These are phyloP conservation scores for Delichon dasypus DNA, from an alignment of 2,797 vertebrate species.

Conservation along the genomic window DNA sequence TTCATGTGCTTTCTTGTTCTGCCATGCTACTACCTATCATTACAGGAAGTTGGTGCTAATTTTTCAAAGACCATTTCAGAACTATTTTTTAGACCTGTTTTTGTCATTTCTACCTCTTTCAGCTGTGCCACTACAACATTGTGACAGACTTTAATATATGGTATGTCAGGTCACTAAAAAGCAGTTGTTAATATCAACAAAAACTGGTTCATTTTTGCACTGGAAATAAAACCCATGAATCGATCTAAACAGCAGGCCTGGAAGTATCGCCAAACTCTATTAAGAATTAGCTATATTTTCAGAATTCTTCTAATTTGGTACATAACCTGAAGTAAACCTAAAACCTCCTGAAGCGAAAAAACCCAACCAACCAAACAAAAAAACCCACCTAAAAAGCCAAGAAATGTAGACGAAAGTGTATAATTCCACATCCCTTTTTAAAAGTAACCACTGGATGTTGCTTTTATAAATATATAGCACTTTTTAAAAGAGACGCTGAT, in stretches of 20 bases:
- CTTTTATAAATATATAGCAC: not conserved
- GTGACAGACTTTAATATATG: not conserved
- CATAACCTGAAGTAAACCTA: not conserved
- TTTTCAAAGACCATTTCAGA: constrained; percentile 28
- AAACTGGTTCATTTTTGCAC: not conserved
- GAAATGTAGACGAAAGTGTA: not conserved
- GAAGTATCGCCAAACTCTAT: not conserved
- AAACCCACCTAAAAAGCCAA: not conserved
- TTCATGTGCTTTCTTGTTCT: not conserved
- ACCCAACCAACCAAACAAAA: not conserved
- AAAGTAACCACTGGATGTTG: not conserved
- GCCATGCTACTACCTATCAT: not conserved
- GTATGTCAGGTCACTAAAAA: not conserved
- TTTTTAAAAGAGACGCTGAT: not conserved
- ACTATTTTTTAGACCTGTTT: constrained; percentile 33
- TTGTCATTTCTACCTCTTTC: constrained; percentile 36
- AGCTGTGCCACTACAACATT: not conserved
- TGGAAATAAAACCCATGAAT: not conserved
- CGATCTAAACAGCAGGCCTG: not conserved
- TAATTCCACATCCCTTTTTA: not conserved
- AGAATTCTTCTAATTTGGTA: not conserved
- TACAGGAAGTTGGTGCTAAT: not conserved
- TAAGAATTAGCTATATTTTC: not conserved
- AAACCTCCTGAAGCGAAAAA: not conserved
- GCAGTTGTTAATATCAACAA: not conserved